Base-by-base conservation (phyloP, 2,888 invertebrate species). In the Drosophila dives region DNA sequence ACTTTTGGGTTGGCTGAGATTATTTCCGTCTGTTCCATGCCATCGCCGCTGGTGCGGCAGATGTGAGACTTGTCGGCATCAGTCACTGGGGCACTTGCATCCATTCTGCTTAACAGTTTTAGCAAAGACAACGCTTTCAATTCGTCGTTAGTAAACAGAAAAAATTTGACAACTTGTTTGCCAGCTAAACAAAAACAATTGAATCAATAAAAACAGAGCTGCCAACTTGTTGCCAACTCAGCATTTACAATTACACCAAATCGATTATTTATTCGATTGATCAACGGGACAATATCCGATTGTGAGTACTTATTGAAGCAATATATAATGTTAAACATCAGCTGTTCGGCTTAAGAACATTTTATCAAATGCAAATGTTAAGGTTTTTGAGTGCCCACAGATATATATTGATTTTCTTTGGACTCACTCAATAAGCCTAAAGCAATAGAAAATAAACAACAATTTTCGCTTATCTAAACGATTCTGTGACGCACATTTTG, bases 31-130 rank as follows among this genome's bases (percentile, higher is more conserved):
- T 94, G 95, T 92, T 96, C 96, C 96, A 96, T 96, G 62, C 97
- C 96, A 94, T 97, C 97, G 0, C 97, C 97, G 64, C 96, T 95
- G 0, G 96, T 96, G 79, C 96, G 93, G 66, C 86, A 90, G 64
- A 42, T 32, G 5, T 74, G 61, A 38, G 65, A 23, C 23, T 69
- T 84, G 2, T 64, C 72, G 8, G 15, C 51, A 60, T 61, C 34
- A 7, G 56, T 54, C 11, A 32, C 33, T 61, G 54, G 15, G 12
- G 60, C 54, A 32, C 62, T 67, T 26, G 64, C 26, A 17, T 86
- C 66, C 89, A 84, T 86, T 32, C 11, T 60, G 34, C 12, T 60
- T 45, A 32, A 40, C 51, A 58, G 26, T 65, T 48, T 62, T 26
- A 33, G 48, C 40, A 54, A 40, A 12, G 49, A 45, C 38, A 53